Conservation (phyloP, 2,888 invertebrate species). For the Adelognathus sp. region DNA sequence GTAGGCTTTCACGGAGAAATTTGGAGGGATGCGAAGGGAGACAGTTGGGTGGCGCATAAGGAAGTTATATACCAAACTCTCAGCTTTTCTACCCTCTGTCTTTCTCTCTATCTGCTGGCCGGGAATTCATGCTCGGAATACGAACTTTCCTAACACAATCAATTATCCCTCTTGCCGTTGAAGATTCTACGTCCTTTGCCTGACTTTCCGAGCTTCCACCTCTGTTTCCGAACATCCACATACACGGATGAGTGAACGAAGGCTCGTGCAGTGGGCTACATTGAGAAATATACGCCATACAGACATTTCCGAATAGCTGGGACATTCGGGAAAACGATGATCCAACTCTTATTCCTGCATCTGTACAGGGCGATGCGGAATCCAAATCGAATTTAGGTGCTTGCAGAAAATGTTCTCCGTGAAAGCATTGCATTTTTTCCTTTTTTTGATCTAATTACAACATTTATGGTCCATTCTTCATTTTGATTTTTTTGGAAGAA, state of each 20-base stretch:
- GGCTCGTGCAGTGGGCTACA: background rate
- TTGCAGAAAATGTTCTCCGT: background rate
- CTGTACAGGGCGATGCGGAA: background rate
- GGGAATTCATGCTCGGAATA: constrained; percentile 76
- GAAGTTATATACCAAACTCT: constrained; percentile 35
- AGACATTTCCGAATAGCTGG: background rate
- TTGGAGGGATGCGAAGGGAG: constrained; percentile 21
- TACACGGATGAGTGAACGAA: constrained; percentile 12
- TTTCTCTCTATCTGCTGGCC: constrained; percentile 27
- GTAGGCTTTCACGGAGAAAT: constrained; percentile 39
- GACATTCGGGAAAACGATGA: constrained; percentile 1
- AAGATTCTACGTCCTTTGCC: constrained; percentile 44
- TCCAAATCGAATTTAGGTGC: background rate
- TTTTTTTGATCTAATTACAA: background rate
- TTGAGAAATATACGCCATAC: constrained; percentile 7
- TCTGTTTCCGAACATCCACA: constrained; percentile 1
- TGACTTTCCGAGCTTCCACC: background rate
- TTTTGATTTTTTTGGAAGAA: background rate
- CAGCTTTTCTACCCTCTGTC: constrained; percentile 34
- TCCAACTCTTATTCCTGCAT: background rate
- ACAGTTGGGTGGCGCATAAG: constrained; percentile 39
- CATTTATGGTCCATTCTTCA: too few species aligned
- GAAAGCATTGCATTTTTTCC: too few species aligned
- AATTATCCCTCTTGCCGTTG: constrained; percentile 78
- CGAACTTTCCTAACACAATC: constrained; percentile 80